Evolutionary conservation across 2,888 invertebrate species (phyloP).

Genomic region (Spatulosminthurus flaviceps): DNA sequence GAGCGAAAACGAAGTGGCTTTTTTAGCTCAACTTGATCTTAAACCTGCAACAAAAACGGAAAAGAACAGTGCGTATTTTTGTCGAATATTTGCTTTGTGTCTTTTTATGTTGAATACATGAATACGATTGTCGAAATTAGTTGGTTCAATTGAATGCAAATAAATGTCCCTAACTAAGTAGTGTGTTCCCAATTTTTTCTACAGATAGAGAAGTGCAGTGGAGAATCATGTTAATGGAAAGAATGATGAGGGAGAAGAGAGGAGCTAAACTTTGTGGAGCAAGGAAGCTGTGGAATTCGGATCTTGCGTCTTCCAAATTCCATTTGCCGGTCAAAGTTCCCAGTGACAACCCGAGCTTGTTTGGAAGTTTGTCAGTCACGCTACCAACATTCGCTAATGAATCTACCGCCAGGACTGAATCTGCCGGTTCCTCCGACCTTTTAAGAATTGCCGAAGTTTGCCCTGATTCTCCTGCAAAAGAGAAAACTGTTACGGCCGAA

Average conservation of each 20-base stretch:
- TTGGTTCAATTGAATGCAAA: too few relatives aligned
- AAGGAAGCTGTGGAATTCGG: conserved; percentile 52
- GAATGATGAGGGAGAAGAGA: conserved; percentile 55
- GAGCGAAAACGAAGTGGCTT: conserved; percentile 51
- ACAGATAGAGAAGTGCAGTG: conserved; percentile 59
- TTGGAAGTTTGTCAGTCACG: conserved; percentile 48
- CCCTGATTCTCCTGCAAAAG: not conserved
- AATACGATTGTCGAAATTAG: too few relatives aligned
- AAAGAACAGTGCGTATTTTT: conserved; percentile 57
- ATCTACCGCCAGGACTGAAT: not conserved
- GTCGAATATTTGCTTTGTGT: not conserved
- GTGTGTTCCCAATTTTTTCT: not conserved
- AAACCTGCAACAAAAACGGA: conserved; percentile 56
- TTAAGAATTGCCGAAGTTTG: conserved; percentile 42
- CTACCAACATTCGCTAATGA: conserved; percentile 36
- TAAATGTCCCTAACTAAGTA: too few relatives aligned
- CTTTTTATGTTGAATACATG: not conserved
- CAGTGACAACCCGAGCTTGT: conserved; percentile 33
- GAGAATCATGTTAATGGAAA: conserved; percentile 56
- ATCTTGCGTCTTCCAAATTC: not conserved
- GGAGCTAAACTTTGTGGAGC: conserved; percentile 48
- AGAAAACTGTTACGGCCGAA: not conserved
- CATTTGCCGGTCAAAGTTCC: conserved; percentile 1
- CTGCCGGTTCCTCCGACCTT: conserved; percentile 47
- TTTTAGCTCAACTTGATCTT: conserved; percentile 57